Base-by-base conservation (phyloP, 2,113 vertebrate genomes). In the Lampris megalopsis region DNA sequence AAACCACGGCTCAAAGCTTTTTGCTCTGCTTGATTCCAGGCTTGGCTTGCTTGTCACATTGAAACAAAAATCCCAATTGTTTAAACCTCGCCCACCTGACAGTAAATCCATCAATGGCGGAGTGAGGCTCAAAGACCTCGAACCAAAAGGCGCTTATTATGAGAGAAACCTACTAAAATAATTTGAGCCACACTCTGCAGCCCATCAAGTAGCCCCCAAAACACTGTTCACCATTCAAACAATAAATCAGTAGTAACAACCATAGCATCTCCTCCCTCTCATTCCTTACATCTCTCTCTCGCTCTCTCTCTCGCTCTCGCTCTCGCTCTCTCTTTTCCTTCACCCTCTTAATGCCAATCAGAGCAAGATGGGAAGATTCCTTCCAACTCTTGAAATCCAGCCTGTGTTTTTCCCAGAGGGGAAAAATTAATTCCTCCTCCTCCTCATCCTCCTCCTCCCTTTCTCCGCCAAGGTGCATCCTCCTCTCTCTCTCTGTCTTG, bases 351-450 rank as follows among this genome's bases (percentile, higher is more conserved):
- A 90, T 91, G 90, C 90, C 90, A 93, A 93, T 93, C 92, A 91
- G 87, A 88, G 80, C 77, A 70, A 93, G 93, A 94, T 94, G 86
- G 91, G 90, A 91, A 92, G 91, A 94, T 93, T 92, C 91, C 84
- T 89, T 88, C 87, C 88, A 90, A 91, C 92, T 94, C 91, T 90
- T 68, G 80, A 92, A 87, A 94, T 92, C 88, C 88, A 85, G 86
- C 85, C 77, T 91, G 90, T 91, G 89, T 91, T 94, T 86, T 80
- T 92, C 93, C 94, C 94, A 91, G 92, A 94, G 93, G 94, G 92
- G 85, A 91, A 90, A 91, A 94, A 95, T 95, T 93, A 94, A 95
- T 94, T 95, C 94, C 94, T 94, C 93, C 93, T 93, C 92, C 92
- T 94, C 92, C 83, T 91, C 80, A 42, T 70, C 81, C 83, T 90